Evolutionary conservation across 2,888 invertebrate species (phyloP).

Genomic region (Apodemia zela): DNA sequence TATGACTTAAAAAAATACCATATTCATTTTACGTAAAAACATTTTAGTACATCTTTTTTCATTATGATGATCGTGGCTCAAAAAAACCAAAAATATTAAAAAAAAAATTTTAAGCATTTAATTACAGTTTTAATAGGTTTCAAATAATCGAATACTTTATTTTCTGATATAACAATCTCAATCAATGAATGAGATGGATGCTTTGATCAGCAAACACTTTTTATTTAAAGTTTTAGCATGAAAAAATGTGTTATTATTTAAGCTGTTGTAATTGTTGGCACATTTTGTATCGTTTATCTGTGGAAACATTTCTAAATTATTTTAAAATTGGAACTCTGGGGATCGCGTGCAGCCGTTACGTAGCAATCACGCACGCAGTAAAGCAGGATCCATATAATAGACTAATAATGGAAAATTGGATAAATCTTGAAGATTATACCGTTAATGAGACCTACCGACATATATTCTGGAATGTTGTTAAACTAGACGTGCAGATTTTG

Average conservation of each 20-base stretch:
- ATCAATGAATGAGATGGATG: too few species aligned
- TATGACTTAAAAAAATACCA: too few species aligned
- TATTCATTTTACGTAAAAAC: too few species aligned
- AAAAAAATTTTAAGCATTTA: too few species aligned
- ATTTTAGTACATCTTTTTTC: too few species aligned
- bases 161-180: too few species aligned
- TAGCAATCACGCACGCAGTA: slow-evolving; percentile 44
- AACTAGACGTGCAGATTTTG: slow-evolving; percentile 14
- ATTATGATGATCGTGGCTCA: too few species aligned
- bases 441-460: slow-evolving; percentile 45
- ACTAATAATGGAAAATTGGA: slow-evolving; percentile 61
- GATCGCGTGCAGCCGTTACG: slow-evolving; percentile 51
- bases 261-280: not conserved
- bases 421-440: slow-evolving; percentile 56
- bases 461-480: slow-evolving; percentile 41
- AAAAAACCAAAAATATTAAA: too few species aligned
- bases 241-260: not conserved
- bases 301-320: slow-evolving; percentile 13
- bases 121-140: too few species aligned
- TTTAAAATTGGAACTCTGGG: slow-evolving; percentile 17
- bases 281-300: not conserved
- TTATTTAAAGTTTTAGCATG: too few species aligned
- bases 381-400: slow-evolving; percentile 52
- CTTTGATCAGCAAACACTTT: too few species aligned
- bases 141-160: too few species aligned